These are phyloP conservation scores for Chelmon rostratus DNA, from an alignment of 2,797 vertebrate species.

Conservation along the genomic window DNA sequence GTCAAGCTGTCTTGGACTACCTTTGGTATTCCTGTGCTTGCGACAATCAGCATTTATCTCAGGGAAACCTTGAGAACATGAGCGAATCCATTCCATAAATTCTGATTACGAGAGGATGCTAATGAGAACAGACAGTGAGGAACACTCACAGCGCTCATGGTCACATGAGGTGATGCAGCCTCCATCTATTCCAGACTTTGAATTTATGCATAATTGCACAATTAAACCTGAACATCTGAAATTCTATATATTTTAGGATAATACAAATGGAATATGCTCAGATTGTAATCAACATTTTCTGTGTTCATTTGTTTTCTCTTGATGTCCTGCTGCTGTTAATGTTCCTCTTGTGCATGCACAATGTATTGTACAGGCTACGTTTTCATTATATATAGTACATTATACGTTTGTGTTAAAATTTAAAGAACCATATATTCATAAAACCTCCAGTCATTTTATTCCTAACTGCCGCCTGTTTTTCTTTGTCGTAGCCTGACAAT, in stretches of 20 bases:
- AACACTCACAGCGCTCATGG: background rate
- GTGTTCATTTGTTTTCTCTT: constrained; percentile 20
- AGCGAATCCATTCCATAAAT: constrained; percentile 6
- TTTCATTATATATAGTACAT: constrained; percentile 13
- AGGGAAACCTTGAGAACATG: background rate
- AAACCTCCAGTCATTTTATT: constrained; percentile 24
- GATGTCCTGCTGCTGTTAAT: constrained; percentile 10
- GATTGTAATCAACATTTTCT: constrained; percentile 23
- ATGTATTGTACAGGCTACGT: constrained; percentile 17
- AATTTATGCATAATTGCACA: constrained; percentile 35
- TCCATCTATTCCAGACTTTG: constrained; percentile 18
- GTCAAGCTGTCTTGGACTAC: background rate
- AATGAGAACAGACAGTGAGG: constrained; percentile 23
- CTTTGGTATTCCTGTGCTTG: constrained; percentile 1
- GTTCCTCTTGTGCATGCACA: constrained; percentile 14
- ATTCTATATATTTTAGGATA: background rate
- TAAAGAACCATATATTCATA: background rate
- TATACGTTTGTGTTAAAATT: background rate
- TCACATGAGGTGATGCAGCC: constrained; percentile 7
- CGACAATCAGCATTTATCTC: constrained; percentile 28
- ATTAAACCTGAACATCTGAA: constrained; percentile 36
- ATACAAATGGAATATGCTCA: background rate
- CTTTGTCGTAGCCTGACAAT: constrained; percentile 7
- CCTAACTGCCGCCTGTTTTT: constrained; percentile 1
- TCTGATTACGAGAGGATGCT: constrained; percentile 26